These are phyloP conservation scores for Helobdella robusta DNA, from an alignment of 2,888 invertebrate genomes.

Conservation along the genomic window DNA sequence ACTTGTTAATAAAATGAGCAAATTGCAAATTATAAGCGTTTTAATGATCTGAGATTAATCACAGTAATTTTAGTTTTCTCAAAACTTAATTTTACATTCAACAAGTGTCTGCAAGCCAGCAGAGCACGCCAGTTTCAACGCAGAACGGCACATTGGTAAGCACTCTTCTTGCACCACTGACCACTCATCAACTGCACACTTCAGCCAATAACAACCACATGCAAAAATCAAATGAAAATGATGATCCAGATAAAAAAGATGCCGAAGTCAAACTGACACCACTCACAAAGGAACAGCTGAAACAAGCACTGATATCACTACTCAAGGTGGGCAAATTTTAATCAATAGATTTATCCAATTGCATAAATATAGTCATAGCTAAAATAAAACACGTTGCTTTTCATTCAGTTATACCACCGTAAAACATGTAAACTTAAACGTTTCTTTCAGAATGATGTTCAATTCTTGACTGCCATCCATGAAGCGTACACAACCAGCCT, in stretches of 20 bases:
- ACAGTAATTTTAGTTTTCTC: too few species aligned
- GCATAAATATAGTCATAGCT: not conserved
- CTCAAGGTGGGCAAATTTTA: constrained; percentile 54
- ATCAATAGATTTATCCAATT: not conserved
- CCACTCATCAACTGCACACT: not conserved
- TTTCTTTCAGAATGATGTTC: constrained; percentile 61
- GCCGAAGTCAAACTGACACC: constrained; percentile 54
- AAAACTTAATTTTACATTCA: too few species aligned
- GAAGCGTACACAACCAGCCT: constrained; percentile 73
- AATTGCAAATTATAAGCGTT: too few species aligned
- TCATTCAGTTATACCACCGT: too few species aligned
- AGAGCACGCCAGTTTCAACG: too few species aligned
- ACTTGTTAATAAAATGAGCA: too few species aligned
- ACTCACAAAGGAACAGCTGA: constrained; percentile 74
- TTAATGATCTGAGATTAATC: too few species aligned
- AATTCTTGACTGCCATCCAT: constrained; percentile 77
- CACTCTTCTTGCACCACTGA: too few species aligned
- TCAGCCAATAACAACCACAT: not conserved
- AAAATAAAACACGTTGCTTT: too few species aligned
- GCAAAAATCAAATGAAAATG: too few species aligned
- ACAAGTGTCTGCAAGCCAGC: too few species aligned
- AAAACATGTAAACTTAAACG: not conserved
- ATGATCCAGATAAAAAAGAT: not conserved
- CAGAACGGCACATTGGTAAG: not conserved
- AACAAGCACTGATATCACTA: constrained; percentile 77